Conservation (phyloP, 1,140 invertebrate species). For the Polyergus mexicanus region DNA sequence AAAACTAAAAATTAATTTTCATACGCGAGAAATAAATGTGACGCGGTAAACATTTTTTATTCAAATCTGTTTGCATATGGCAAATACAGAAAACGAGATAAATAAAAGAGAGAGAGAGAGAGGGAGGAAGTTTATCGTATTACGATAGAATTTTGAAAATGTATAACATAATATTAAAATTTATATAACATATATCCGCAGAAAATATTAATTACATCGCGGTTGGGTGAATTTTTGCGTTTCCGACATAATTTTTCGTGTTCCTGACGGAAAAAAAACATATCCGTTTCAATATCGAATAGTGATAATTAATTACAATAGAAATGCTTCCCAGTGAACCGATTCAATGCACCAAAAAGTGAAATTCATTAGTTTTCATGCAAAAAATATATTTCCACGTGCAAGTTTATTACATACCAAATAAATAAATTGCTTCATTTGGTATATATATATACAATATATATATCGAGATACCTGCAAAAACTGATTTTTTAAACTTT, state of each 20-base stretch:
- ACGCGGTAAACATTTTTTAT: constrained; percentile 37
- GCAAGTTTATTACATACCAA: constrained; percentile 29
- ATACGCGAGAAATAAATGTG: background rate
- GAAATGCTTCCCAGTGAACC: constrained; percentile 28
- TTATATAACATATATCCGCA: background rate
- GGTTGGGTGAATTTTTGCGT: constrained; percentile 27
- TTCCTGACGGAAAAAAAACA: constrained; percentile 20
- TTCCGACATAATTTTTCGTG: constrained; percentile 44
- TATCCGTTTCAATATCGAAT: constrained; percentile 50
- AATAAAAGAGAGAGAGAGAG: background rate
- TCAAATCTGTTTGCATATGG: constrained; percentile 8
- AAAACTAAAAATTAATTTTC: constrained; percentile 40
- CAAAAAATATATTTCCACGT: constrained; percentile 40
- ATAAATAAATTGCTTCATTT: constrained; percentile 40
- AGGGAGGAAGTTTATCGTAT: background rate
- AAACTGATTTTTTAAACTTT: constrained; percentile 25
- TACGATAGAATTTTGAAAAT: constrained; percentile 29
- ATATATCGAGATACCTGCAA: background rate
- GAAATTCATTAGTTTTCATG: constrained; percentile 57
- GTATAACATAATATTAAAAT: background rate
- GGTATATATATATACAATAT: background rate
- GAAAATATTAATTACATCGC: constrained; percentile 52
- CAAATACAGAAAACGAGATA: background rate
- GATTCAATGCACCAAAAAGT: background rate
- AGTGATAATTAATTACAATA: constrained; percentile 54